Conservation (phyloP, 2,113 vertebrate genomes). For the Polypterus senegalus region DNA sequence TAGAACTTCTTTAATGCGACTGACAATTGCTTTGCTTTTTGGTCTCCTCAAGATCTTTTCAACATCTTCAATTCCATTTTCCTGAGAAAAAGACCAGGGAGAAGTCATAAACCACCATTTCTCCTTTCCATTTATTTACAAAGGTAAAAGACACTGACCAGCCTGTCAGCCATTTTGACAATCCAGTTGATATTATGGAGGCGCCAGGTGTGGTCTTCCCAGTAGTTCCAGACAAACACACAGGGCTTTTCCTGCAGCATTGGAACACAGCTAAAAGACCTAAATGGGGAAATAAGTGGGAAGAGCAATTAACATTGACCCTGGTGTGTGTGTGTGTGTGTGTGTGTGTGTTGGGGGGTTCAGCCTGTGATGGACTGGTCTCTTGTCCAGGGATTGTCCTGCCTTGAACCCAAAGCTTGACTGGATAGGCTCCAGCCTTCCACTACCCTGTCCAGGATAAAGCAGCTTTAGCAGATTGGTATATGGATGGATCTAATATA, state of each 20-base stretch:
- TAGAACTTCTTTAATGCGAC: constrained; percentile 52
- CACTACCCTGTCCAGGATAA: no score
- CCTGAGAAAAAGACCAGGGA: constrained; percentile 36
- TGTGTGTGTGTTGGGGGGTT: no score
- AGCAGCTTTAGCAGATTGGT: no score
- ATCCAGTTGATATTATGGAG: constrained; percentile 71
- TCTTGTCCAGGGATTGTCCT: no score
- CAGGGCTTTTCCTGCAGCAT: constrained; percentile 64
- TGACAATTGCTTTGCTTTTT: constrained; percentile 47
- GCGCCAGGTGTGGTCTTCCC: constrained; percentile 79
- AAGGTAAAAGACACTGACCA: constrained; percentile 45
- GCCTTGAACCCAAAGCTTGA: no score
- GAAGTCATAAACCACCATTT: not conserved
- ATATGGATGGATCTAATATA: no score
- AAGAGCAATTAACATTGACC: no score
- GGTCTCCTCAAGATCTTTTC: constrained; percentile 61
- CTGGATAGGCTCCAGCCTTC: no score
- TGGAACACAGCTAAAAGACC: constrained; percentile 70
- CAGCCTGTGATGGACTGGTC: no score
- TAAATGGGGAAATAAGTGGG: constrained; percentile 19
- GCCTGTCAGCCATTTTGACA: constrained; percentile 71
- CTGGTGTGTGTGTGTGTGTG: no score
- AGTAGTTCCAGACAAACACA: constrained; percentile 65
- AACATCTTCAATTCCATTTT: constrained; percentile 63
- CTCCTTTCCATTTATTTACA: not conserved